Conservation (phyloP, 1,140 invertebrate genomes). For the Eueides isabella region DNA sequence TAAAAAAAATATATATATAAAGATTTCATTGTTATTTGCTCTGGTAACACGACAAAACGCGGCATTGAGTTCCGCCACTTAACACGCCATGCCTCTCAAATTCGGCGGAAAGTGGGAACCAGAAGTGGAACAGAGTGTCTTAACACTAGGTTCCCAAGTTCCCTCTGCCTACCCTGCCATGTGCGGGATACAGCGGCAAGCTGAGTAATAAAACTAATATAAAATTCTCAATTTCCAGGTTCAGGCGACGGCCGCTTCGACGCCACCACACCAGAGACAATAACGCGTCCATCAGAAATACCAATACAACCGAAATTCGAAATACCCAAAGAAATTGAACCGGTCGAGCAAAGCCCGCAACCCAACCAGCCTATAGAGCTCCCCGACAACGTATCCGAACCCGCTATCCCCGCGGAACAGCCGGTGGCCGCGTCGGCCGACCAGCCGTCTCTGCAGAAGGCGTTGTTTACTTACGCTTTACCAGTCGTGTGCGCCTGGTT, state of each 20-base stretch:
- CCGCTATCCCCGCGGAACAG: conserved; percentile 32
- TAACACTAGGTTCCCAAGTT: too few relatives aligned
- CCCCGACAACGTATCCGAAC: conserved; percentile 19
- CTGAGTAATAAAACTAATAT: too few relatives aligned
- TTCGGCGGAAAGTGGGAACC: too few relatives aligned
- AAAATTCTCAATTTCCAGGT: conserved; percentile 45
- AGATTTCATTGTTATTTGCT: too few relatives aligned
- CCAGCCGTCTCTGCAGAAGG: conserved; percentile 84
- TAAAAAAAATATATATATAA: too few relatives aligned
- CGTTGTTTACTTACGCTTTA: conserved; percentile 88
- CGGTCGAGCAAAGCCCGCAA: neutral
- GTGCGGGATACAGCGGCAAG: too few relatives aligned
- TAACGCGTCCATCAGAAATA: conserved; percentile 44
- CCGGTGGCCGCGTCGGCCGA: conserved; percentile 55
- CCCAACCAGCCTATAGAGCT: neutral
- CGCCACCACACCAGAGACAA: conserved; percentile 38
- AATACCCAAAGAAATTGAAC: neutral
- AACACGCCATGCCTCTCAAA: too few relatives aligned
- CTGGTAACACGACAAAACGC: too few relatives aligned
- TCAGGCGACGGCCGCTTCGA: conserved; percentile 53
- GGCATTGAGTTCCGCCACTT: too few relatives aligned
- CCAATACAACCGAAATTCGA: conserved; percentile 54
- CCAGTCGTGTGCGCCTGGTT: conserved; percentile 93
- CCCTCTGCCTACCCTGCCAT: too few relatives aligned
- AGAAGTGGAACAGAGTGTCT: too few relatives aligned